Conservation (phyloP, 2,113 vertebrate genomes). For the Empidonax alnorum region DNA sequence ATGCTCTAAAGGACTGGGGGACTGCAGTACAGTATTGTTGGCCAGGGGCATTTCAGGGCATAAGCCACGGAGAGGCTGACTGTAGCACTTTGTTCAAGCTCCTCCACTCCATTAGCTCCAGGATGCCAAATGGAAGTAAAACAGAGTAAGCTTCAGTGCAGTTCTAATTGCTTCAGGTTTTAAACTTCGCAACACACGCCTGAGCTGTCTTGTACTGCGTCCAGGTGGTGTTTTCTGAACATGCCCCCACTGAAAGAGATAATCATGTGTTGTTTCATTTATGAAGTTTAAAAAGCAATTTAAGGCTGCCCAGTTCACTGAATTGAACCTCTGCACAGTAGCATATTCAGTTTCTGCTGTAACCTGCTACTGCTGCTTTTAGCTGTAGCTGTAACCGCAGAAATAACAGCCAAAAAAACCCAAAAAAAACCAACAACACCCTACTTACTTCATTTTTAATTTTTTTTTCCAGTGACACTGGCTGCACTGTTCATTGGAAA, state of each 20-base stretch:
- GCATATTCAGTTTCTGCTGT: conserved; percentile 48
- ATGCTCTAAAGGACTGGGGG: background rate
- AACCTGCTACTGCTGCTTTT: conserved; percentile 38
- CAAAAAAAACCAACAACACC: background rate
- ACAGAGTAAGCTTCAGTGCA: conserved; percentile 25
- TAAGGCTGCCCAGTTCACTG: background rate
- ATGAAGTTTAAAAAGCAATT: background rate
- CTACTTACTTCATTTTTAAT: background rate
- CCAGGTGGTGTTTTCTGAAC: background rate
- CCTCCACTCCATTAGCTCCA: background rate
- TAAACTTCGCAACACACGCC: background rate
- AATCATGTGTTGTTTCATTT: background rate
- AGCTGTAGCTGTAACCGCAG: conserved; percentile 36
- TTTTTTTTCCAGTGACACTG: conserved; percentile 15
- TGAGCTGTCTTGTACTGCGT: background rate
- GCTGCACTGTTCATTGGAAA: conserved; percentile 16
- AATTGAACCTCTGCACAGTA: conserved; percentile 22
- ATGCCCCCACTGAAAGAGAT: background rate
- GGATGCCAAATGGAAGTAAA: conserved; percentile 15
- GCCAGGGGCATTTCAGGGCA: conserved; percentile 51
- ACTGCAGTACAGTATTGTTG: background rate
- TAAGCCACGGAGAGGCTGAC: background rate
- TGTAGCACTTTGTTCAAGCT: conserved; percentile 41
- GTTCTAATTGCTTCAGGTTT: conserved; percentile 10
- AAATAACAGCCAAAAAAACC: background rate